Percentiles rank a stretch among this genome's conserved stretches.
phyloP scores from a whole-genome alignment of 2,888 invertebrate species.

The Galeruca laticollis region DNA sequence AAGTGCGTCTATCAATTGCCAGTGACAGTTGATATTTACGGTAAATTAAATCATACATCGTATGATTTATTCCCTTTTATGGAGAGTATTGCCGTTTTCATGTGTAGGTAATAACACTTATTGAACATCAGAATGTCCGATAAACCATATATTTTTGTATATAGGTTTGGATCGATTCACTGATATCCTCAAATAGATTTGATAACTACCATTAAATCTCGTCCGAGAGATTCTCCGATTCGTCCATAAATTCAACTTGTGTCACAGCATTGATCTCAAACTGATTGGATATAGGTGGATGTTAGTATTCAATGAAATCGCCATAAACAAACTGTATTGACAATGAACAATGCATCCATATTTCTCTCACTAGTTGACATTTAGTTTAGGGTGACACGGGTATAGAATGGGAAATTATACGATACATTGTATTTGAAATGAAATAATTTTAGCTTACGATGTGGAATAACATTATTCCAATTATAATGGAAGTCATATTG shows the following conservation, averaged over 20 bases:
- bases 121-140: constrained; percentile 27
- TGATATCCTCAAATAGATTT: constrained; percentile 33
- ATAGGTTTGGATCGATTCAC: constrained; percentile 27
- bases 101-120: constrained; percentile 28
- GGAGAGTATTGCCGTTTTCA: constrained; percentile 19
- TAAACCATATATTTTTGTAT: constrained; percentile 16
- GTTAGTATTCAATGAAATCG: constrained; percentile 4
- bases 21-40: constrained; percentile 19
- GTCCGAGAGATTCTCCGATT: constrained; percentile 24
- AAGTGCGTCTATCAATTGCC: too few species aligned
- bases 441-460: too few species aligned
- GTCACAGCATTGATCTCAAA: constrained; percentile 26
- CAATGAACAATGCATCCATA: constrained; percentile 9
- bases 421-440: too few species aligned
- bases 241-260: constrained; percentile 31
- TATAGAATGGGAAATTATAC: too few species aligned
- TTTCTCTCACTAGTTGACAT: constrained; percentile 3
- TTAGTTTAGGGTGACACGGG: not conserved
- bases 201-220: constrained; percentile 32
- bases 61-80: constrained; percentile 24
- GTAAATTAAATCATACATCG: constrained; percentile 22
- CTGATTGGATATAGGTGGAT: constrained; percentile 29
- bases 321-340: constrained; percentile 4
- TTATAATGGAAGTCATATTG: too few species aligned
- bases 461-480: too few species aligned